phyloP scores from a whole-genome alignment of 2,113 vertebrate genomes.

The Peucedramus taeniatus region DNA sequence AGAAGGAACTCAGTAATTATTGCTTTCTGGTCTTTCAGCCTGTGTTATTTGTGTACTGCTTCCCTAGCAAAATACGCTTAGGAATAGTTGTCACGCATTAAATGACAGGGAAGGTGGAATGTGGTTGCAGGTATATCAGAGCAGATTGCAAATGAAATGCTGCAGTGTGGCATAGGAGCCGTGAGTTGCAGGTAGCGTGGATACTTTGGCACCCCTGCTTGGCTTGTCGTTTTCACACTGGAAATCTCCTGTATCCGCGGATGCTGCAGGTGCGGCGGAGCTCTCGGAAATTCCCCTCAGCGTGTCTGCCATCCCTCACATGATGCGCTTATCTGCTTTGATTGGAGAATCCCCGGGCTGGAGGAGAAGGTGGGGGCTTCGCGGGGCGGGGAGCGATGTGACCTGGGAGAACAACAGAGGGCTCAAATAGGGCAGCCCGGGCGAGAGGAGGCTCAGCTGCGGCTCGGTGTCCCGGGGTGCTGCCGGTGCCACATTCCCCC shows the following conservation, averaged over 20 bases:
- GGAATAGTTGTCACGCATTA: not conserved
- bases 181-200: not conserved
- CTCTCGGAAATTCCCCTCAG: conserved; percentile 28
- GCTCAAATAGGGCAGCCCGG: not conserved
- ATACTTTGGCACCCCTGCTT: not conserved
- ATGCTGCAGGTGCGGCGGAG: conserved; percentile 2
- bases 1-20: conserved; percentile 20
- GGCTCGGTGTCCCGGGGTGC: not conserved
- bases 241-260: not conserved
- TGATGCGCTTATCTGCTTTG: not conserved
- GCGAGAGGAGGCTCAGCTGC: not conserved
- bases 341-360: conserved; percentile 14
- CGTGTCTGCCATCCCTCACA: not conserved
- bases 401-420: not conserved
- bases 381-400: not conserved
- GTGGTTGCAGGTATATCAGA: conserved; percentile 8
- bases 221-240: not conserved
- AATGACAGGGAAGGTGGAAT: not conserved
- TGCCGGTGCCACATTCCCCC: not conserved
- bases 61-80: not conserved
- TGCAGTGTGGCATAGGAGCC: conserved; percentile 34
- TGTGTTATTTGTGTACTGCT: not conserved
- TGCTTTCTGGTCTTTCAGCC: conserved; percentile 25
- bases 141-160: conserved; percentile 38
- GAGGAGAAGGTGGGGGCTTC: not conserved